Conservation (phyloP, 2,888 invertebrate genomes). For the Drosophila formosana region DNA sequence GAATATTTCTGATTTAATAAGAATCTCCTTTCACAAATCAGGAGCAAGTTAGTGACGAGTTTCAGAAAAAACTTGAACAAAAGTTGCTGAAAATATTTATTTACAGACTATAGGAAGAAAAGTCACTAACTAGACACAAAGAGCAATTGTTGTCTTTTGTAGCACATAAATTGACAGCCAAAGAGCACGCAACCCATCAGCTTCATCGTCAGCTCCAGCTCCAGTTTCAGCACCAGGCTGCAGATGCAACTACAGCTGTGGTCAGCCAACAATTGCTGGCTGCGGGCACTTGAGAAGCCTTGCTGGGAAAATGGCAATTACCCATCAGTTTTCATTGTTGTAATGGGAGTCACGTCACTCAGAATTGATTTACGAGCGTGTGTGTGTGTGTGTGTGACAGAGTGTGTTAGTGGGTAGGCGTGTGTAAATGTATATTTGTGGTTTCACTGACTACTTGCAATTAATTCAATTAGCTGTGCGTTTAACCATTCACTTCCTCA, state of each 20-base stretch:
- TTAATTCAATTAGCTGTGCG: slow-evolving; percentile 74
- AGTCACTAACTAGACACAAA: slow-evolving; percentile 20
- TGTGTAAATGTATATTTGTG: slow-evolving; percentile 28
- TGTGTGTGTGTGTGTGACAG: neutral
- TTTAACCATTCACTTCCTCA: slow-evolving; percentile 61
- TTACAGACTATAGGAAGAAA: slow-evolving; percentile 12
- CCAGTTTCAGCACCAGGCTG: slow-evolving; percentile 1
- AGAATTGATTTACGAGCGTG: slow-evolving; percentile 73
- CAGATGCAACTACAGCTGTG: slow-evolving; percentile 26
- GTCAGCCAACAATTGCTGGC: slow-evolving; percentile 50
- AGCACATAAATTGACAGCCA: slow-evolving; percentile 67
- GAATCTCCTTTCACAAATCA: neutral
- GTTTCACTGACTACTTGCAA: slow-evolving; percentile 60
- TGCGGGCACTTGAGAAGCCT: slow-evolving; percentile 46
- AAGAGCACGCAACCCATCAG: slow-evolving; percentile 57
- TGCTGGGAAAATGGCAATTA: slow-evolving; percentile 79
- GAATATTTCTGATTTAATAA: too few relatives aligned
- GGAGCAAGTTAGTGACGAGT: neutral
- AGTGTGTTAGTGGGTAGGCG: slow-evolving; percentile 35
- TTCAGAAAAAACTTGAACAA: neutral
- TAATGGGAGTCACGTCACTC: slow-evolving; percentile 63
- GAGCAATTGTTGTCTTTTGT: slow-evolving; percentile 32
- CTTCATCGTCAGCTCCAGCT: slow-evolving; percentile 2
- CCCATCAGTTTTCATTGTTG: slow-evolving; percentile 76
- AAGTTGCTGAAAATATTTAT: slow-evolving; percentile 49